Percentiles rank a stretch among this genome's conserved stretches.
Evolutionary conservation across 2,888 invertebrate genomes (phyloP).

Genomic region (Eledone cirrhosa): DNA sequence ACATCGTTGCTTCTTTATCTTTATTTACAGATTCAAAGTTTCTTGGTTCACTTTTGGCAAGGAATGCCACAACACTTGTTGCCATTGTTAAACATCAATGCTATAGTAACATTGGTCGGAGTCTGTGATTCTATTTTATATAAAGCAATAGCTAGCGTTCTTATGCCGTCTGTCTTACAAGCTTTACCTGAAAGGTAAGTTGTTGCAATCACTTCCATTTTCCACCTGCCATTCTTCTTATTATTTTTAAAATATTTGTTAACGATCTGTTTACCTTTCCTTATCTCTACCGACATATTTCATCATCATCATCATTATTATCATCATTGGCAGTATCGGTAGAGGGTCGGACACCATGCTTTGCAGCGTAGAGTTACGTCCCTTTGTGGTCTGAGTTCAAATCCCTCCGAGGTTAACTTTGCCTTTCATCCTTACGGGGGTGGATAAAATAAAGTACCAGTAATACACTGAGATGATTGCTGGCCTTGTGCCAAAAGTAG

Average conservation of each 20-base stretch:
- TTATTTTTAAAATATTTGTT: not conserved
- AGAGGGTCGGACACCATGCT: no score
- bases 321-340: no score
- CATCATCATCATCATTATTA: no score
- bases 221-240: not conserved
- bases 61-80: conserved; percentile 67
- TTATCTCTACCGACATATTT: not conserved
- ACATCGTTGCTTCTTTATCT: not conserved
- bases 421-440: no score
- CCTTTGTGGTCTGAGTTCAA: no score
- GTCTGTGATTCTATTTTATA: conserved; percentile 69
- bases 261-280: not conserved
- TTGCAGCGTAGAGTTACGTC: no score
- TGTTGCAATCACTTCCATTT: not conserved
- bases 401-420: no score
- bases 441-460: no score
- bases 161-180: conserved; percentile 68
- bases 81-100: conserved; percentile 62
- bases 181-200: conserved; percentile 66
- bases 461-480: no score
- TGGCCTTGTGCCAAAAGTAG: no score
- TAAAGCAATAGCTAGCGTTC: conserved; percentile 66
- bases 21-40: conserved; percentile 65
- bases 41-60: conserved; percentile 68
- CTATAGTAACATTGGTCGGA: conserved; percentile 67